Base-by-base conservation (phyloP, 1,140 invertebrate genomes). In the Homalodisca vitripennis region DNA sequence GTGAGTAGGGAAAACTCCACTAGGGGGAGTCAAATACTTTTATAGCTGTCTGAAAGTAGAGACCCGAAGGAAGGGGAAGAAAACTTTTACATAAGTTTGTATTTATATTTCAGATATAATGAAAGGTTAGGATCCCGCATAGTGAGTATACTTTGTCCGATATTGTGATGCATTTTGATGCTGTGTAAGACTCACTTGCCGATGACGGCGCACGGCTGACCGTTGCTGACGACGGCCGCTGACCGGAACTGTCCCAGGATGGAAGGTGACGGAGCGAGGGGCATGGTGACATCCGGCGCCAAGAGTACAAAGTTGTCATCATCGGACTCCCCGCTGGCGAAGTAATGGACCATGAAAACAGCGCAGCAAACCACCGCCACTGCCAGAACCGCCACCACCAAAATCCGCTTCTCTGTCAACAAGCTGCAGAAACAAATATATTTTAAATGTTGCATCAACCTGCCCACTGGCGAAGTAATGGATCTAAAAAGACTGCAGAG, bases 111-210 rank as follows among this genome's bases (percentile, higher is more conserved):
- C n/a, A n/a, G n/a, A n/a, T n/a, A n/a, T n/a, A n/a, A n/a, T n/a
- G n/a, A n/a, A n/a, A n/a, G n/a, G n/a, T n/a, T n/a, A n/a, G n/a
- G n/a, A n/a, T n/a, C n/a, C n/a, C n/a, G n/a, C n/a, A n/a, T n/a
- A n/a, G n/a, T n/a, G n/a, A n/a, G n/a, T n/a, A n/a, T n/a, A n/a
- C n/a, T n/a, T n/a, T n/a, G n/a, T n/a, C n/a, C n/a, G n/a, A n/a
- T n/a, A n/a, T n/a, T n/a, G n/a, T n/a, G n/a, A n/a, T n/a, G n/a
- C n/a, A n/a, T n/a, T n/a, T n/a, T n/a, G n/a, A n/a, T n/a, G n/a
- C n/a, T n/a, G n/a, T n/a, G n/a, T n/a, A n/a, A 73, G 34, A 71
- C 68, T 76, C 72, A 80, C 79, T 70, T 77, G 73, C 79, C 80
- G 67, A 81, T 77, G 22, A 73, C 73, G 3, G 79, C 77, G 73